phyloP scores from a whole-genome alignment of 2,888 invertebrate genomes.

The Drosophila heteroneura region DNA sequence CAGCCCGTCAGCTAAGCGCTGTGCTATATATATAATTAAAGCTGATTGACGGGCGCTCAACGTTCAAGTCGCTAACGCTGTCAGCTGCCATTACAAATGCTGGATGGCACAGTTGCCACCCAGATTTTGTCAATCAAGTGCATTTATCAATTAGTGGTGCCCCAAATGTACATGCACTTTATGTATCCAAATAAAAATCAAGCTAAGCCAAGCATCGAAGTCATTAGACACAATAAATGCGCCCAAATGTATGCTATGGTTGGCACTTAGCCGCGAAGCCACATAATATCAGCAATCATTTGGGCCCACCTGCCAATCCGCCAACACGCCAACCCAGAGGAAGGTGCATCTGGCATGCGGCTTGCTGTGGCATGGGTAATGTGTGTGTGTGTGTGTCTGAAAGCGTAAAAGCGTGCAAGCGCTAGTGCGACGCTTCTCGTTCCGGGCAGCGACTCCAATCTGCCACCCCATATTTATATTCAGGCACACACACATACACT shows the following conservation, averaged over 20 bases:
- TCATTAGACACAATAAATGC: slow-evolving; percentile 64
- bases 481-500: slow-evolving; percentile 18
- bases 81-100: slow-evolving; percentile 18
- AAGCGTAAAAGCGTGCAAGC: slow-evolving; percentile 85
- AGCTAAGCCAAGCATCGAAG: slow-evolving; percentile 34
- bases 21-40: slow-evolving; percentile 65
- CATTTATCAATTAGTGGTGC: slow-evolving; percentile 48
- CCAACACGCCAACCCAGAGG: slow-evolving; percentile 5
- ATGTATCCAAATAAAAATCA: neutral
- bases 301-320: slow-evolving; percentile 19
- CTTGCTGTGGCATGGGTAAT: slow-evolving; percentile 17
- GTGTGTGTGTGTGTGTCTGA: slow-evolving; percentile 74
- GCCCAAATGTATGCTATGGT: slow-evolving; percentile 70
- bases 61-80: slow-evolving; percentile 20
- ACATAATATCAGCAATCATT: slow-evolving; percentile 72
- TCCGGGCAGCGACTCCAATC: slow-evolving; percentile 36
- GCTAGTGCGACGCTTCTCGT: slow-evolving; percentile 57
- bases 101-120: neutral
- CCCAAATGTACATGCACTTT: neutral
- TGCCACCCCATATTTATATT: slow-evolving; percentile 36
- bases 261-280: slow-evolving; percentile 55
- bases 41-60: slow-evolving; percentile 62
- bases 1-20: slow-evolving; percentile 43
- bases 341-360: slow-evolving; percentile 58
- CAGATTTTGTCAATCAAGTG: slow-evolving; percentile 54